These are phyloP conservation scores for Odontomyia ornata DNA, from an alignment of 2,888 invertebrate species.

Conservation along the genomic window DNA sequence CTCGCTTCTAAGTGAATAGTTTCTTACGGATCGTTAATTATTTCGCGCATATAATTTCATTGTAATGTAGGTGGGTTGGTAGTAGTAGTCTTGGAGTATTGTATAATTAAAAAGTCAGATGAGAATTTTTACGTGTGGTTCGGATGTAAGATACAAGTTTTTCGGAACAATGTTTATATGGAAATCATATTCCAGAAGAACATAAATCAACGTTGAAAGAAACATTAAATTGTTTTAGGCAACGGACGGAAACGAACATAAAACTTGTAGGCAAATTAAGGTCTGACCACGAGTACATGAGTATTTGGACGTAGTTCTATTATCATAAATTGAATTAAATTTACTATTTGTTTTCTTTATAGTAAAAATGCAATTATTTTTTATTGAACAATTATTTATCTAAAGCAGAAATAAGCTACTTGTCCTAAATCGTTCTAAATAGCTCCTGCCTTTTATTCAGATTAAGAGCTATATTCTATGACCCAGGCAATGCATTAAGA, in stretches of 20 bases:
- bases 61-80: not conserved
- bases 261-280: not conserved
- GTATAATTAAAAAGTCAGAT: slow-evolving; percentile 1
- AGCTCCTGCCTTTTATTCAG: too few species aligned
- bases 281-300: not conserved
- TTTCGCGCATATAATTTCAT: not conserved
- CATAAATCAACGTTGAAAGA: not conserved
- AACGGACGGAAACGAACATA: not conserved
- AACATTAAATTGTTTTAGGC: not conserved
- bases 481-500: too few species aligned
- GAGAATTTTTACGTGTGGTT: slow-evolving; percentile 1
- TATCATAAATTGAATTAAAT: too few species aligned
- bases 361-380: too few species aligned
- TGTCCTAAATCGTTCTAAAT: too few species aligned
- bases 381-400: too few species aligned
- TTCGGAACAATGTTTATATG: not conserved
- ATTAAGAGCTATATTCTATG: too few species aligned
- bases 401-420: too few species aligned
- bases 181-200: not conserved
- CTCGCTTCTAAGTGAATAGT: not conserved
- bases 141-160: not conserved
- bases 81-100: not conserved
- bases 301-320: too few species aligned
- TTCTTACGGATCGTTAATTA: not conserved
- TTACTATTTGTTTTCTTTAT: too few species aligned